Evolutionary conservation across 2,797 vertebrate genomes (phyloP).

Genomic region (Malurus leucopterus): DNA sequence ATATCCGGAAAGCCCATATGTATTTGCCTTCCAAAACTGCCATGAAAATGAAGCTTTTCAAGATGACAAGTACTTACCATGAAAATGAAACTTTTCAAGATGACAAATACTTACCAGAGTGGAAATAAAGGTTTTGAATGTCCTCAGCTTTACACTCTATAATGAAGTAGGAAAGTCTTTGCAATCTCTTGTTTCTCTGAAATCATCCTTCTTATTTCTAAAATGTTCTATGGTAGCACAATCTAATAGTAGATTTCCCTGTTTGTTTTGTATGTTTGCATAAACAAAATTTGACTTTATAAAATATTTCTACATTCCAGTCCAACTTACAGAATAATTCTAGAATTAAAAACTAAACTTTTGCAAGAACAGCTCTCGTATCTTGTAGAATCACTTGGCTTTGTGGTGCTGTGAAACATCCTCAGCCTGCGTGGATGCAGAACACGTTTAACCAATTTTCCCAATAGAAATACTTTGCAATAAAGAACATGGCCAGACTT

Average conservation of each 20-base stretch:
- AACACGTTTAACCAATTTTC: slow-evolving; percentile 9
- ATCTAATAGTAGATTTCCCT: not conserved
- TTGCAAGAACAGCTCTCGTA: not conserved
- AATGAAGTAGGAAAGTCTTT: not conserved
- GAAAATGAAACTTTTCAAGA: slow-evolving; percentile 19
- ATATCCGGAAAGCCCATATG: not conserved
- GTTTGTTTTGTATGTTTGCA: not conserved
- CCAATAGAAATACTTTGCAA: slow-evolving; percentile 1
- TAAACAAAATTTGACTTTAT: not conserved
- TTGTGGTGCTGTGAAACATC: not conserved
- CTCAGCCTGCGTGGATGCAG: not conserved
- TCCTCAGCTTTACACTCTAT: not conserved
- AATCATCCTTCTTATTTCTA: not conserved
- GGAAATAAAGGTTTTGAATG: not conserved
- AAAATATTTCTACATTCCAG: not conserved
- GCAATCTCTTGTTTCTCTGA: not conserved
- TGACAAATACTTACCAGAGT: not conserved
- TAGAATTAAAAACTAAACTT: not conserved
- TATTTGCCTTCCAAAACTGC: not conserved
- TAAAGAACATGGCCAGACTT: not conserved
- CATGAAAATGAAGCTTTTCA: slow-evolving; percentile 9
- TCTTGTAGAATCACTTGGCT: not conserved
- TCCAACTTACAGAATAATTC: not conserved
- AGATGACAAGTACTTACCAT: not conserved
- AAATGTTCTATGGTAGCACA: not conserved